These are phyloP conservation scores for Urechis unicinctus DNA, from an alignment of 2,888 invertebrate genomes.

Conservation along the genomic window DNA sequence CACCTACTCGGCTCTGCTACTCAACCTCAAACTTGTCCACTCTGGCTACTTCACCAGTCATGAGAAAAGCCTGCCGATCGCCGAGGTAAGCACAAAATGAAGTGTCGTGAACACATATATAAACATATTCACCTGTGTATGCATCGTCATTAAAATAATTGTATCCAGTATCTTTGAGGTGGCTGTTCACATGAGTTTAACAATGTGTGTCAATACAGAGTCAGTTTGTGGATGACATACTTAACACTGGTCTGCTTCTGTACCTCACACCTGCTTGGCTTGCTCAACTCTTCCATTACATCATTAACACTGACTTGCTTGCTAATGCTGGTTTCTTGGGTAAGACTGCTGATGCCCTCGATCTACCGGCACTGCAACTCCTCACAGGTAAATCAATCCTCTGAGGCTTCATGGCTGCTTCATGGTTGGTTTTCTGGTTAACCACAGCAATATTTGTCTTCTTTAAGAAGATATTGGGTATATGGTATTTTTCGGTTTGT, in stretches of 20 bases:
- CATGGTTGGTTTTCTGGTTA: background rate
- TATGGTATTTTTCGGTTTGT: no score
- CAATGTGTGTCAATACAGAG: no score
- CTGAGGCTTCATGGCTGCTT: no score
- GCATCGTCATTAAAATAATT: no score
- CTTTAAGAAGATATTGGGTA: no score
- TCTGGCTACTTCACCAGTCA: constrained; percentile 63
- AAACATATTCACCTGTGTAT: no score
- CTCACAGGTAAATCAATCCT: constrained; percentile 69
- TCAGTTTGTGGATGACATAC: constrained; percentile 85
- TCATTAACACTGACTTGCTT: constrained; percentile 69
- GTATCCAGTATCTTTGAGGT: no score
- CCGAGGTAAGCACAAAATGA: constrained; percentile 53
- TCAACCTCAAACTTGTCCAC: constrained; percentile 73
- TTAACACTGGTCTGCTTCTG: constrained; percentile 84
- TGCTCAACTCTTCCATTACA: constrained; percentile 82
- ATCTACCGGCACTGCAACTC: constrained; percentile 66
- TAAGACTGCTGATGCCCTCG: constrained; percentile 46
- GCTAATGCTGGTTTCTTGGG: constrained; percentile 58
- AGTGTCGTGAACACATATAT: no score
- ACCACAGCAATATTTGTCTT: no score
- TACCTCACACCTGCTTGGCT: constrained; percentile 91
- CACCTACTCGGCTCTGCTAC: constrained; percentile 74
- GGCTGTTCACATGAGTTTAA: no score
- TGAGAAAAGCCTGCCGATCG: constrained; percentile 47